These are phyloP conservation scores for Gambusia yucatana DNA, from an alignment of 2,797 vertebrate genomes.

Conservation along the genomic window DNA sequence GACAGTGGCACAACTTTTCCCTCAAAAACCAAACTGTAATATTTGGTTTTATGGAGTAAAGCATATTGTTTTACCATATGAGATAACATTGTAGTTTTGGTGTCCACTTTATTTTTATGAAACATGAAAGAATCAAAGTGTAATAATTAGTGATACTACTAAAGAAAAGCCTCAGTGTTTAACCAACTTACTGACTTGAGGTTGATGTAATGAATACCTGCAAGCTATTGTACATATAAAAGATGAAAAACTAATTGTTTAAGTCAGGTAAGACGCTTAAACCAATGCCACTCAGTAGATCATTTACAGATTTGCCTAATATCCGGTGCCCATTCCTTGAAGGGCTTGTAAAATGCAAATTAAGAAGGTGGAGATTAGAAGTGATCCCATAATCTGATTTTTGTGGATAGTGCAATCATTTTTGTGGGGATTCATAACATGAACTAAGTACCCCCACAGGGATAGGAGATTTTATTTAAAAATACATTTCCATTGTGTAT, in stretches of 20 bases:
- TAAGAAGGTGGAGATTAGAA: background rate
- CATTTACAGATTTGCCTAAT: background rate
- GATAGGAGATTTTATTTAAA: constrained; percentile 4
- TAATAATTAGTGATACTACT: background rate
- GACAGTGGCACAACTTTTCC: background rate
- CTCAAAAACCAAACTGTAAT: too few species aligned
- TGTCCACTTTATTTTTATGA: background rate
- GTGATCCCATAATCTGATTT: background rate
- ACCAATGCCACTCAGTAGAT: background rate
- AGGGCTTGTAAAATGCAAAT: constrained; percentile 8
- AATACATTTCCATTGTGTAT: background rate
- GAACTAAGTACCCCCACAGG: background rate
- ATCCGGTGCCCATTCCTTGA: background rate
- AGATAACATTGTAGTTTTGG: background rate
- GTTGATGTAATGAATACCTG: background rate
- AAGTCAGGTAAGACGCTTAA: background rate
- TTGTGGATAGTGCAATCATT: background rate
- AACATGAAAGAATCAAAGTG: background rate
- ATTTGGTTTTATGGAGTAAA: background rate
- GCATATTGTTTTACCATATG: constrained; percentile 1
- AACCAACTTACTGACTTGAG: background rate
- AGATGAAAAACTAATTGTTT: background rate
- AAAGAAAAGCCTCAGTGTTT: background rate
- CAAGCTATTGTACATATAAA: background rate
- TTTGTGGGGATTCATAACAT: background rate